Percentiles rank a stretch among this genome's conserved stretches.
Conservation (phyloP, 2,888 invertebrate species). For the Thymelicus acteon region DNA sequence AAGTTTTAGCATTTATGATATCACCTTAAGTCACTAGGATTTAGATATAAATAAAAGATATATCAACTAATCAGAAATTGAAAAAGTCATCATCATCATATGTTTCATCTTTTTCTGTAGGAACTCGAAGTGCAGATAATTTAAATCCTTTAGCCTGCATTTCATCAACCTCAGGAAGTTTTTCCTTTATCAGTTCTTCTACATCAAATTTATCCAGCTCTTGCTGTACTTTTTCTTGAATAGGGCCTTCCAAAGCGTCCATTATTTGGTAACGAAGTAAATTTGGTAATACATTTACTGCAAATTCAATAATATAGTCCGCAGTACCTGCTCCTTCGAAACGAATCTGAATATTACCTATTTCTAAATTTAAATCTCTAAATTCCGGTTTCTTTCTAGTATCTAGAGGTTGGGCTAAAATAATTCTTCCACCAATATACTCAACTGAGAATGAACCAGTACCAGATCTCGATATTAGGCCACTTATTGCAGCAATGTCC, state of each 20-base stretch:
- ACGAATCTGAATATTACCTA: constrained; percentile 93
- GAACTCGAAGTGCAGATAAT: constrained; percentile 63
- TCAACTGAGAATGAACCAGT: constrained; percentile 91
- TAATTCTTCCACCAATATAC: constrained; percentile 88
- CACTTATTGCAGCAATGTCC: constrained; percentile 89
- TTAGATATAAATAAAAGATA: not conserved
- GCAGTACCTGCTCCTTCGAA: constrained; percentile 94
- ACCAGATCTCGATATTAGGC: constrained; percentile 88
- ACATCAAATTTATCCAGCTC: constrained; percentile 90
- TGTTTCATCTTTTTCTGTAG: constrained; percentile 50
- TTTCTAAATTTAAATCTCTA: constrained; percentile 90
- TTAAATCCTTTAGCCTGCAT: constrained; percentile 79
- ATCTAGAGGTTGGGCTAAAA: constrained; percentile 91
- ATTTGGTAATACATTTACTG: constrained; percentile 93
- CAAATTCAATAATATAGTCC: constrained; percentile 92
- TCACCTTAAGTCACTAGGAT: no score
- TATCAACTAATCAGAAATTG: constrained; percentile 61
- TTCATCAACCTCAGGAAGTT: constrained; percentile 87
- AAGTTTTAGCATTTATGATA: no score
- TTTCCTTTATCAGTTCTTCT: constrained; percentile 89
- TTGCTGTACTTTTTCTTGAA: constrained; percentile 89
- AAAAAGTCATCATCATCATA: constrained; percentile 79
- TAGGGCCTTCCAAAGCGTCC: constrained; percentile 92
- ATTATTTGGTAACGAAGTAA: constrained; percentile 94
- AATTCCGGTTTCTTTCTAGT: constrained; percentile 89